Base-by-base conservation (phyloP, 2,888 invertebrate species). In the Tipula lateralis region DNA sequence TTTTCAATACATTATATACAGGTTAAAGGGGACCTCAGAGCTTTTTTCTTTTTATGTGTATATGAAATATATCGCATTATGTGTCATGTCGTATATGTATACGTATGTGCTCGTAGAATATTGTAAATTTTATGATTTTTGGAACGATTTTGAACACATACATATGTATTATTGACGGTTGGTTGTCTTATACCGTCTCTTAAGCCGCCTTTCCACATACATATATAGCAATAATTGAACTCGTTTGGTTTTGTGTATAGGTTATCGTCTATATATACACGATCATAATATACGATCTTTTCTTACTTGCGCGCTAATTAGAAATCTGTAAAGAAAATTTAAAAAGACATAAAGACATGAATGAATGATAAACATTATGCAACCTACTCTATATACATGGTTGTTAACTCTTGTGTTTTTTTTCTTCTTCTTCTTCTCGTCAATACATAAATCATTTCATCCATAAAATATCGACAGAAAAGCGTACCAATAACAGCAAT, bases 311-410 rank as follows among this genome's bases (percentile, higher is more conserved):
- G 66, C 66, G 66, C 66, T 66, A 66, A 66, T 66, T 66, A 66
- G 66, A 66, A 66, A 66, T 66, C 66, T 66, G 66, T 9, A 66
- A 66, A 66, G 24, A 66, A 24, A 0, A 13, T 66, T 66, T 24
- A 66, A 24, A 66, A 66, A 66, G 66, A 66, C 66, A 66, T 66
- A 66, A 66, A 66, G 66, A 66, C 66, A 66, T 66, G 66, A 66
- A 66, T 66, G 66, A 24, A 66, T 66, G 66, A 66, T 66, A 7
- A 66, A 66, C 66, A 66, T 66, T 24, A 66, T 66, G 24, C 24
- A 66, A 66, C 66, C 66, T 66, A 66, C 66, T 66, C 66, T 24
- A 66, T 66, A 66, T 66, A 66, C 24, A 66, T 66, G 66, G 66
- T 66, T 66, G 24, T 66, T 66, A 66, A 66, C 24, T 66, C 66